Conservation (phyloP, 2,113 vertebrate species). For the Anser cygnoides region DNA sequence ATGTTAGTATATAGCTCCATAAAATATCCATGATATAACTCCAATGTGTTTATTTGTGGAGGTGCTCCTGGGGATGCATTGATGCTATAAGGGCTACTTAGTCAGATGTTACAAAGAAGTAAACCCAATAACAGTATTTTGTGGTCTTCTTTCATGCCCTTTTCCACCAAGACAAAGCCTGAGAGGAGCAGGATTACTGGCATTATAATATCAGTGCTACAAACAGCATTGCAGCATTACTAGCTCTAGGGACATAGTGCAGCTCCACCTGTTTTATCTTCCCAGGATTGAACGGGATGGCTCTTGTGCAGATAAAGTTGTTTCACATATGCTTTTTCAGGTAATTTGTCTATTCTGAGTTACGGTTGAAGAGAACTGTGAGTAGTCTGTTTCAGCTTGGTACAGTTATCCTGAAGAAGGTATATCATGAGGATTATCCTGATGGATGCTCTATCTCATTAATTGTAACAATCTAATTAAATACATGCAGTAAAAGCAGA, state of each 20-base stretch:
- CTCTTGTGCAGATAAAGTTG: neutral
- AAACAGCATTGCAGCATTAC: neutral
- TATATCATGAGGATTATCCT: neutral
- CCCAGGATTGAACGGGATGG: neutral
- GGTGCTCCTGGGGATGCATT: neutral
- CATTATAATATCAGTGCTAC: neutral
- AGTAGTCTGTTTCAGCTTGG: neutral
- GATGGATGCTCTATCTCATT: conserved; percentile 3
- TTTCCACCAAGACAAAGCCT: neutral
- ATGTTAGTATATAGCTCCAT: neutral
- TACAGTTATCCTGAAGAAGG: neutral
- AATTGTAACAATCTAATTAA: conserved; percentile 11
- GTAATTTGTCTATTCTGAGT: neutral
- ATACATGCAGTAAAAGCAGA: neutral
- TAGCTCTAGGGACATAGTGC: neutral
- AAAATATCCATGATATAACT: neutral
- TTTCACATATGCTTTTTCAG: neutral
- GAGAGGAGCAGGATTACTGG: neutral
- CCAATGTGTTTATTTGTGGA: neutral
- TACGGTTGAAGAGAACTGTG: neutral
- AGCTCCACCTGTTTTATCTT: neutral
- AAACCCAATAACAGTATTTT: neutral
- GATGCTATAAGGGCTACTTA: neutral
- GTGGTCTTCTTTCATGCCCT: neutral
- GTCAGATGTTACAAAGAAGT: neutral